Evolutionary conservation across 2,113 vertebrate species (phyloP).

Genomic region (Pomatostomus ruficeps): DNA sequence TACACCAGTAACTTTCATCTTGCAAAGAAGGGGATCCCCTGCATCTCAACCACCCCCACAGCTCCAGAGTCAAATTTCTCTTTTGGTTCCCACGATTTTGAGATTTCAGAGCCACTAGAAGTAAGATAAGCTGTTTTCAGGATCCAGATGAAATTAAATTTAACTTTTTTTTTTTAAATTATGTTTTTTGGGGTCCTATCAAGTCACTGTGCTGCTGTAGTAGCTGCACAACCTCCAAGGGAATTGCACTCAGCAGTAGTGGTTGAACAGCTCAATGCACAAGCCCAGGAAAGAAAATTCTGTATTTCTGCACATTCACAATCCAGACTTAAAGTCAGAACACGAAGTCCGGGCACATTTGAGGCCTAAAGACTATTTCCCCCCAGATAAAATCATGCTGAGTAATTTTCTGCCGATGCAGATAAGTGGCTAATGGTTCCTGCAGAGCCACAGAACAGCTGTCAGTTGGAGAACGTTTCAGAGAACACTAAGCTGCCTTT

Average conservation of each 20-base stretch:
- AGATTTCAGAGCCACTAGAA: neutral
- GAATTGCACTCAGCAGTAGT: neutral
- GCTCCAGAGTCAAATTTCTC: neutral
- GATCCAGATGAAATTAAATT: neutral
- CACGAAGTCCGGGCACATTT: neutral
- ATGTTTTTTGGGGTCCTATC: neutral
- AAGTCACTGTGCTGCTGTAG: neutral
- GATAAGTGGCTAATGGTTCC: neutral
- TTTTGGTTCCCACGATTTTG: neutral
- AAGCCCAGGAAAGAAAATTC: neutral
- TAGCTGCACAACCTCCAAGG: neutral
- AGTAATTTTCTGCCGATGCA: neutral
- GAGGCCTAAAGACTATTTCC: neutral
- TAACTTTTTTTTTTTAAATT: neutral
- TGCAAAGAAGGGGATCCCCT: neutral
- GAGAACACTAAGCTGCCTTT: neutral
- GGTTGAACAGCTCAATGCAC: neutral
- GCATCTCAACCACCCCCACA: neutral
- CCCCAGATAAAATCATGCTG: neutral
- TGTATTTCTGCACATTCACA: neutral
- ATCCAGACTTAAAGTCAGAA: neutral
- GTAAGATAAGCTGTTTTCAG: neutral
- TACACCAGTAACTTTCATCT: neutral
- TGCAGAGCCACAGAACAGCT: neutral
- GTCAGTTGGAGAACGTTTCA: neutral